phyloP scores from a whole-genome alignment of 1,140 invertebrate genomes.

The Ips nitidus region DNA sequence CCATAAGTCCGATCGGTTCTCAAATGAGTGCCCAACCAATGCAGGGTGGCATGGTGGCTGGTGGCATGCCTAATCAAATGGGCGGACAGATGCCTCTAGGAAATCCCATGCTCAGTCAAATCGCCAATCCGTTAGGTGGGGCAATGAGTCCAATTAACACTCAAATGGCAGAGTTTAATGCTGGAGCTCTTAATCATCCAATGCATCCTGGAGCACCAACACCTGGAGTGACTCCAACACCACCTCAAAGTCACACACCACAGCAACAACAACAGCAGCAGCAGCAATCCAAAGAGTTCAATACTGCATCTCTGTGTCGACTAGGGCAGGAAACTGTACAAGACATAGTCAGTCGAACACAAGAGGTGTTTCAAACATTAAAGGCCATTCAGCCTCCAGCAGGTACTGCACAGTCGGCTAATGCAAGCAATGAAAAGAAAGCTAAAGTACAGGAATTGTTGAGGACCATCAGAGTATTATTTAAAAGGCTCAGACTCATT shows the following conservation, averaged over 20 bases:
- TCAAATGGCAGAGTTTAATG: slow-evolving; percentile 42
- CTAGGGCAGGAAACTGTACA: slow-evolving; percentile 90
- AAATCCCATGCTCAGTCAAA: slow-evolving; percentile 46
- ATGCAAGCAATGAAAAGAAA: slow-evolving; percentile 77
- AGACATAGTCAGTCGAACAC: slow-evolving; percentile 86
- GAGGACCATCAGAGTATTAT: slow-evolving; percentile 72
- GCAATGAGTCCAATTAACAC: slow-evolving; percentile 53
- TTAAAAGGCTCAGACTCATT: slow-evolving; percentile 81
- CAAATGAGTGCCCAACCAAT: slow-evolving; percentile 47
- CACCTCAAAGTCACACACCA: slow-evolving; percentile 53
- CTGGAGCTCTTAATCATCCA: slow-evolving; percentile 44
- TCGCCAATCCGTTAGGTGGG: slow-evolving; percentile 55
- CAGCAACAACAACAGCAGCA: slow-evolving; percentile 57
- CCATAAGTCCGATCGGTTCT: slow-evolving; percentile 53
- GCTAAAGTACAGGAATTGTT: slow-evolving; percentile 84
- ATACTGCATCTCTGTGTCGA: slow-evolving; percentile 80
- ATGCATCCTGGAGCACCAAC: slow-evolving; percentile 50
- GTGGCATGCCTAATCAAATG: slow-evolving; percentile 53
- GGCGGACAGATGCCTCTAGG: slow-evolving; percentile 41
- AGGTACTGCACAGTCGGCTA: slow-evolving; percentile 69
- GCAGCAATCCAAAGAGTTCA: slow-evolving; percentile 70
- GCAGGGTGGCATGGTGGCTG: slow-evolving; percentile 56
- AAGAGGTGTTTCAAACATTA: slow-evolving; percentile 84
- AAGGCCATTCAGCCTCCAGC: slow-evolving; percentile 78
- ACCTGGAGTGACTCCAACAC: slow-evolving; percentile 49